Evolutionary conservation across 1,140 invertebrate species (phyloP).

Genomic region (Megalopta genalis): DNA sequence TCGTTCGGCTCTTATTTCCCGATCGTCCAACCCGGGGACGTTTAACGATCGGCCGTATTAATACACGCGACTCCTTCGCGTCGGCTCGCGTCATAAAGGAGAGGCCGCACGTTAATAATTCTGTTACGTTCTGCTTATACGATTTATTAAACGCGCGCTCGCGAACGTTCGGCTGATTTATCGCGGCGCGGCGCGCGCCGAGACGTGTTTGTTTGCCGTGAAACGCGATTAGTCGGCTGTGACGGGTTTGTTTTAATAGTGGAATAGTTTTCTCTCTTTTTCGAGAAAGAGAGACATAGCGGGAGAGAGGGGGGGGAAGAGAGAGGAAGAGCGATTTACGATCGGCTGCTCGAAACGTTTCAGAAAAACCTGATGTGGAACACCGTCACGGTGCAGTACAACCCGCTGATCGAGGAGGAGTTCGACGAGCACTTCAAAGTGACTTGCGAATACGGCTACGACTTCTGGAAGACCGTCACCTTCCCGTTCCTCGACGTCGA

Average conservation of each 20-base stretch:
- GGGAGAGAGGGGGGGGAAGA: too few relatives aligned
- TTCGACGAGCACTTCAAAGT: constrained; percentile 97
- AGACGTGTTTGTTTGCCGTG: neutral
- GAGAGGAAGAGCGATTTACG: neutral
- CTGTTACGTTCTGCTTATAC: constrained; percentile 1
- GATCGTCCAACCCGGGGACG: neutral
- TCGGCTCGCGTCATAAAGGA: neutral
- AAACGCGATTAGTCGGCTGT: neutral
- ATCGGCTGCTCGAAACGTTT: constrained; percentile 50
- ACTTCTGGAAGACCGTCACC: constrained; percentile 97
- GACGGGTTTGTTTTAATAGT: neutral
- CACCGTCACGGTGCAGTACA: constrained; percentile 96
- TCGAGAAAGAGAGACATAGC: too few relatives aligned
- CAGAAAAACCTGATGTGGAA: constrained; percentile 98
- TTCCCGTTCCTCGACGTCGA: constrained; percentile 97
- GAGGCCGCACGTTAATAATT: constrained; percentile 16
- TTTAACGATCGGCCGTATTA: constrained; percentile 20
- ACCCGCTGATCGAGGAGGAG: constrained; percentile 95
- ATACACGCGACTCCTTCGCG: neutral
- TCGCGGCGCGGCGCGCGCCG: neutral
- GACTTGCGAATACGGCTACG: constrained; percentile 97
- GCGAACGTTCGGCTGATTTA: neutral
- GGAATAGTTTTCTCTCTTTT: too few relatives aligned
- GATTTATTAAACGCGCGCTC: constrained; percentile 18
- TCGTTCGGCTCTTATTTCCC: constrained; percentile 1